phyloP scores from a whole-genome alignment of 2,113 vertebrate species.

The Megatriorchis doriae region DNA sequence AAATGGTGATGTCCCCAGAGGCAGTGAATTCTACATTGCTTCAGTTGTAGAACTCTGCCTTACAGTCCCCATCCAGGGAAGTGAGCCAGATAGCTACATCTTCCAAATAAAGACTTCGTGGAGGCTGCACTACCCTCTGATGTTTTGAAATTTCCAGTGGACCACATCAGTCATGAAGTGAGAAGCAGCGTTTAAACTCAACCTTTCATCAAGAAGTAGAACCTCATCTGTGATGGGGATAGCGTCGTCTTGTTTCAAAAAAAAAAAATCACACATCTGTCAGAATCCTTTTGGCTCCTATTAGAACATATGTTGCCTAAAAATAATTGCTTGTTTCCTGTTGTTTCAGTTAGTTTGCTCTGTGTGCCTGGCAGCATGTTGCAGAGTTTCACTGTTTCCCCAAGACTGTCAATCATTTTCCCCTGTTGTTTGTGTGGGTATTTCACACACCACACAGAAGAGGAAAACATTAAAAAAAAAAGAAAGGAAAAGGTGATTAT shows the following conservation, averaged over 20 bases:
- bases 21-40: neutral
- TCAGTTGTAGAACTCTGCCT: neutral
- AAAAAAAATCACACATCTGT: neutral
- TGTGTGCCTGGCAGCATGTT: neutral
- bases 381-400: neutral
- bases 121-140: neutral
- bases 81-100: neutral
- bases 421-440: neutral
- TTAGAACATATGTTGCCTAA: neutral
- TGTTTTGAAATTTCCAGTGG: neutral
- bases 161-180: neutral
- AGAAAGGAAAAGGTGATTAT: neutral
- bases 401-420: neutral
- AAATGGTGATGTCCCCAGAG: neutral
- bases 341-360: neutral
- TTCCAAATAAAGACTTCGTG: neutral
- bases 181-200: neutral
- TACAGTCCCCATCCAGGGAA: neutral
- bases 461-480: neutral
- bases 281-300: neutral
- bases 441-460: neutral
- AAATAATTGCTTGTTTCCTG: neutral
- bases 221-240: neutral
- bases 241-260: neutral
- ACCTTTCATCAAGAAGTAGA: neutral